A percentile compares a stretch with the other conserved stretches of the same genome.
phyloP scores from a whole-genome alignment of 1,140 invertebrate genomes.

The Ladona fulva region DNA sequence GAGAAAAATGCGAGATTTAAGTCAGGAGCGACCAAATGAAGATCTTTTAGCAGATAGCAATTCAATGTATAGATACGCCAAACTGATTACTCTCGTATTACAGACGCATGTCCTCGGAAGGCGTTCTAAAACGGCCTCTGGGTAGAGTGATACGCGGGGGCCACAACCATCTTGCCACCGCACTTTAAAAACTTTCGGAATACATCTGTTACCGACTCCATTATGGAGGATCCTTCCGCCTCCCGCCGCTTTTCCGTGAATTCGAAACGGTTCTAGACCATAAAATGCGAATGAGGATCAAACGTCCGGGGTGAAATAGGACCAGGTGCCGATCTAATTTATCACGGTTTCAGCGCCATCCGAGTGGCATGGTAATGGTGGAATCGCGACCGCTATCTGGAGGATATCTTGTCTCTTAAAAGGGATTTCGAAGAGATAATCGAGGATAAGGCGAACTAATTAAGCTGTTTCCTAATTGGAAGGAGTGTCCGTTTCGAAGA shows the following conservation, averaged over 20 bases:
- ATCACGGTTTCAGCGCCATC: no score
- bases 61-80: background rate
- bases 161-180: background rate
- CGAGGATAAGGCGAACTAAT: no score
- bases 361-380: no score
- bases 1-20: conserved; percentile 2
- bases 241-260: background rate
- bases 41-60: background rate
- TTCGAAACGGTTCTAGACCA: no score
- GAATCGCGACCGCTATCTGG: no score
- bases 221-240: background rate
- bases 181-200: background rate
- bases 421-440: no score
- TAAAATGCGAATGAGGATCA: no score
- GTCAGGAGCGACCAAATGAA: background rate
- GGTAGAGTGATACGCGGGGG: background rate
- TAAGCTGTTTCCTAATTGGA: no score
- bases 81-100: background rate
- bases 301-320: no score
- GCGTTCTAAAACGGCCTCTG: background rate
- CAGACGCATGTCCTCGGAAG: background rate
- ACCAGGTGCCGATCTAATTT: no score
- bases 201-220: background rate
- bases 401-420: no score
- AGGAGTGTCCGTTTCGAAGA: no score